Evolutionary conservation across 2,113 vertebrate genomes (phyloP), one percentile per base, ranked within the genome.

Genomic region (Amblyornis subalaris): DNA sequence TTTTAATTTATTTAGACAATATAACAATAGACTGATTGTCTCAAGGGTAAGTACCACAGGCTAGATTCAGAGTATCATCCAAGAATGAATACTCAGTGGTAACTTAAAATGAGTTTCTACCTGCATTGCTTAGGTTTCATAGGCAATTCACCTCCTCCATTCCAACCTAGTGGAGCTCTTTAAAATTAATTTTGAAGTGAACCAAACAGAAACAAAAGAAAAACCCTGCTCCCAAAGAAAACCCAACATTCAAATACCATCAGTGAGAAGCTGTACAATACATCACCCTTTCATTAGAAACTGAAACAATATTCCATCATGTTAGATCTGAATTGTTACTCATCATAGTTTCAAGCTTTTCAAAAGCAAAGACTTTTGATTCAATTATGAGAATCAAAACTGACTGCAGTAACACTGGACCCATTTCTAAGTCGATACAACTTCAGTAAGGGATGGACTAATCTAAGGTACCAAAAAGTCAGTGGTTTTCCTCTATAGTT

Each of bases 161-260:
- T 24, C 14, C 57, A 23, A 65, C 14, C 38, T 18, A 40, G 17
- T 10, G 12, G 14, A 66, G 20, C 35, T 76, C 42, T 83, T 42
- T 69, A 82, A 74, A 70, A 89, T 24, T 26, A 28, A 65, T 2
- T 17, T 42, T 9, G 60, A 33, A 71, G 10, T 33, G 44, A 86
- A n/a, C 18, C n/a, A 44, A 64, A 90, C 23, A 3, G 13, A 44
- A 62, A 38, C 15, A 14, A 23, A 33, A 51, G 15, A 51, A 44
- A 51, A 36, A 21, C 21, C 2, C 18, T 6, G 8, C 7, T 9
- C 5, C 8, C 4, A 26, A 24, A 70, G 28, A 47, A 51, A 5
- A 2, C 1, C 0, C 18, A 69, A 12, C 0, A 0, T 50, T 89
- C 44, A 76, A 86, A 83, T 31, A 66, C 7, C 15, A n/a, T n/a